phyloP scores from a whole-genome alignment of 2,797 vertebrate genomes.

The Falco peregrinus region DNA sequence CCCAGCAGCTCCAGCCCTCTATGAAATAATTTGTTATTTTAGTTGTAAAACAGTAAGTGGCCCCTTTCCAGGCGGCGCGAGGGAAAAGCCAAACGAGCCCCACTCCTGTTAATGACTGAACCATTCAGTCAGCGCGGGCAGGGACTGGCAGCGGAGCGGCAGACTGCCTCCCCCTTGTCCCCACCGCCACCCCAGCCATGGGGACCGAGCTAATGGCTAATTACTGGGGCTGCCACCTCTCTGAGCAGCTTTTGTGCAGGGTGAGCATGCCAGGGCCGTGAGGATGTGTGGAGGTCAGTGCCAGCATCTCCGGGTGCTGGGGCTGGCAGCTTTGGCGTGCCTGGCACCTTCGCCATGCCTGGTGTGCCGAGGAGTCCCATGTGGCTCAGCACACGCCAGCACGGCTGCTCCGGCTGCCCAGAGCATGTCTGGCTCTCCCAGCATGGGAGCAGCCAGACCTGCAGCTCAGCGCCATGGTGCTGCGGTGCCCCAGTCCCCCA shows the following conservation, averaged over 20 bases:
- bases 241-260: not conserved
- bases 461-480: not conserved
- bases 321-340: not conserved
- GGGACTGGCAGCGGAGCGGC: not conserved
- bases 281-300: not conserved
- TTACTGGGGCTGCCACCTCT: not conserved
- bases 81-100: not conserved
- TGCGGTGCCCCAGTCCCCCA: not conserved
- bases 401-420: not conserved
- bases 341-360: not conserved
- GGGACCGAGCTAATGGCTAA: not conserved
- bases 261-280: rapidly evolving
- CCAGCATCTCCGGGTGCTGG: not conserved
- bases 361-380: rapidly evolving
- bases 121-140: not conserved
- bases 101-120: not conserved
- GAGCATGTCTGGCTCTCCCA: rapidly evolving
- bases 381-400: not conserved
- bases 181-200: not conserved
- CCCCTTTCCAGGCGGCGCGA: not conserved
- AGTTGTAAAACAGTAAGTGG: conserved; percentile 47
- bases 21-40: conserved; percentile 60
- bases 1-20: not conserved
- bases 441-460: not conserved
- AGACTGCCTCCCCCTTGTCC: rapidly evolving